A percentile compares a stretch with the other conserved stretches of the same genome.
Evolutionary conservation across 2,113 vertebrate genomes (phyloP).

Genomic region (Sarotherodon lohbergeri): DNA sequence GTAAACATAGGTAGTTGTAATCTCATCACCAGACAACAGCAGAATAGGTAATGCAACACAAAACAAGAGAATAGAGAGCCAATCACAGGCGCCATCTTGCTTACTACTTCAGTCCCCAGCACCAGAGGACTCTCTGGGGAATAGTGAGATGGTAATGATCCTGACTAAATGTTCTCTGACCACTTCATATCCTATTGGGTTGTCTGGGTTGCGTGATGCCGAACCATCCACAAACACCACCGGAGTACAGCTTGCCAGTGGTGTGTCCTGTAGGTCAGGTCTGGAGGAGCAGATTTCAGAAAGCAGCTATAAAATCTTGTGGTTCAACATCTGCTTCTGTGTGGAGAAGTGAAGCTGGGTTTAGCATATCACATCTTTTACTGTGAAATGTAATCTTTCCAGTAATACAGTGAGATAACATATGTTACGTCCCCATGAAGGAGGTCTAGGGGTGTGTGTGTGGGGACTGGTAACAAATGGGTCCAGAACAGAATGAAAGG

Average conservation of each 20-base stretch:
- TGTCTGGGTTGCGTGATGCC: background rate
- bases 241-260: background rate
- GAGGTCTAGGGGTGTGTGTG: background rate
- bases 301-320: background rate
- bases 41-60: too few species aligned
- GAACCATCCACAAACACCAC: accelerated
- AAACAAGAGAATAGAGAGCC: too few species aligned
- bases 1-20: too few species aligned
- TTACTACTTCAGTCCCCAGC: too few species aligned
- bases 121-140: too few species aligned
- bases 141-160: background rate
- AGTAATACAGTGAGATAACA: background rate
- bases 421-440: background rate
- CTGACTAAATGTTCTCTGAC: background rate
- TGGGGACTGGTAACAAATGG: background rate
- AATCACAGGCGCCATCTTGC: too few species aligned
- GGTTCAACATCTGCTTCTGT: background rate
- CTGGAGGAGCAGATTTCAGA: background rate
- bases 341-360: background rate
- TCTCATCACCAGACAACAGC: too few species aligned
- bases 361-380: background rate
- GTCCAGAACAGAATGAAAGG: background rate
- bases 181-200: background rate
- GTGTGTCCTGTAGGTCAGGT: background rate
- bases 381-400: accelerated